Evolutionary conservation across 1,140 invertebrate species (phyloP), one percentile per base, ranked within the genome.

Genomic region (Potamilus streckersoni): DNA sequence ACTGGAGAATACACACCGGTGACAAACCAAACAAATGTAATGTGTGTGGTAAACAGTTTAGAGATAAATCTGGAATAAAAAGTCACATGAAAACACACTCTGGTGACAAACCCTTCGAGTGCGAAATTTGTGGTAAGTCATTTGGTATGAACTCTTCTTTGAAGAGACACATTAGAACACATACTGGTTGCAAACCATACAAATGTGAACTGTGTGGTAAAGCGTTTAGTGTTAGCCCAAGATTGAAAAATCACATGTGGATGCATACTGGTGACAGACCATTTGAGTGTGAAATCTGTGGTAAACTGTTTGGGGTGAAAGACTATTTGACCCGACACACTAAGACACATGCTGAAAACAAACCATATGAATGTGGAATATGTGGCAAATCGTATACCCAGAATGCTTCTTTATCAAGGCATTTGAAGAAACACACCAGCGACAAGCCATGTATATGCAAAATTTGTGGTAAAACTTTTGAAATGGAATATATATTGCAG

Each of bases 21-120:
- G 95, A 96, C 87, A 95, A 96, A 87, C 96, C 95, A 19, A 96
- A 95, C 84, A 93, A 93, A 49, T 97, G 96, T 87, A 94, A 96
- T 91, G 94, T 94, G 62, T 97, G 96, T 88, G 95, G 93, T 71
- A 97, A 97, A 87, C 95, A 94, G 1, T 96, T 96, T 87, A 95
- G 96, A 83, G 96, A 95, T 5, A 96, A 70, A 11, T 70, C 68
- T 17, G 31, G 63, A 0, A 31, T 64, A 17, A 71, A 74, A 11
- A 71, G 61, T 19, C 78, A 79, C 49, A 64, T 71, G 17, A 20
- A 55, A 3, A 49, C 73, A 14, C 78, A 79, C 69, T 56, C 73
- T 0, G 72, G 69, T 57, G 73, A 69, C 19, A 69, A 62, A 12
- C 78, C 78, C 12, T 70, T 68, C 63, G 95, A 95, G 85, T 97